These are phyloP conservation scores for Apodemus speciosus DNA, from an alignment of 2,113 vertebrate species.

Conservation along the genomic window DNA sequence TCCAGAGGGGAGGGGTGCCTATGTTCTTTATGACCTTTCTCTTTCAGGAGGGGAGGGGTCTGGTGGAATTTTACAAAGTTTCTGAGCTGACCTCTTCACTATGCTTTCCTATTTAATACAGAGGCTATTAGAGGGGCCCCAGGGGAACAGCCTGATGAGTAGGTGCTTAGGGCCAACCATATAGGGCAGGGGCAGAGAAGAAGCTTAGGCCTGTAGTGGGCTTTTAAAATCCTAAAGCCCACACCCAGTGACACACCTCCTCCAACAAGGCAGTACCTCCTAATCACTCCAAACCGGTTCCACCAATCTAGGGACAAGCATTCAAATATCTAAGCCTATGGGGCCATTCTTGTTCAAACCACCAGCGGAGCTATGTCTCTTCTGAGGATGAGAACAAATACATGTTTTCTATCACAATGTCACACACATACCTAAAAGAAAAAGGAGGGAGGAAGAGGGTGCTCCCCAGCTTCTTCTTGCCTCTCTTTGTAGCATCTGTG, in stretches of 20 bases:
- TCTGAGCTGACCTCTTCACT: no score
- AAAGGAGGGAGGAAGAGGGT: background rate
- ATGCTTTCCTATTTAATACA: background rate
- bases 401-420: background rate
- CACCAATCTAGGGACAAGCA: background rate
- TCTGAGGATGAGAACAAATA: background rate
- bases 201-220: background rate
- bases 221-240: background rate
- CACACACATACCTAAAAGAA: background rate
- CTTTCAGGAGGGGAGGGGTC: no score
- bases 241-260: background rate
- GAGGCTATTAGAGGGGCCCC: background rate
- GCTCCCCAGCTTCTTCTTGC: background rate
- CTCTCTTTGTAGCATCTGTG: background rate
- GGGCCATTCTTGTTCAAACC: background rate
- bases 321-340: background rate
- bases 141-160: background rate
- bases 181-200: background rate
- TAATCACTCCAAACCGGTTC: background rate
- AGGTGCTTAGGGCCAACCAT: background rate
- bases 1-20: no score
- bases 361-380: background rate
- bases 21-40: no score
- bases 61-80: no score
- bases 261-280: background rate